Evolutionary conservation across 2,888 invertebrate genomes (phyloP), one percentile per base, ranked within the genome.

Genomic region (Formica aserva): DNA sequence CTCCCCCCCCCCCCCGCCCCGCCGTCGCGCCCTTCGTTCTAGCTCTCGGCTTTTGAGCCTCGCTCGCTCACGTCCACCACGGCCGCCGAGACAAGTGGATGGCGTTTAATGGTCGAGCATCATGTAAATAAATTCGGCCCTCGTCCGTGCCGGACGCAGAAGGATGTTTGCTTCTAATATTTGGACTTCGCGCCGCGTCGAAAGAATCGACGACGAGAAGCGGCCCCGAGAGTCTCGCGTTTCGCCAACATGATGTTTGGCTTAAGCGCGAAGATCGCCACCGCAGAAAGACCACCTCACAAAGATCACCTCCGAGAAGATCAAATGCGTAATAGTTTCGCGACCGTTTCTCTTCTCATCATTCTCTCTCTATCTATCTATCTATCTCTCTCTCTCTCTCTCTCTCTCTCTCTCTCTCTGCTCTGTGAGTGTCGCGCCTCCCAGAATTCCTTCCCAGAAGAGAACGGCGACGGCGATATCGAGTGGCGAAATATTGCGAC

Each of bases 71-170:
- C 65, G 45, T 52, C 60, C 32, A 32, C 38, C 22, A 22, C 38
- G 38, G 8, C 32, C 38, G 38, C 57, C 76, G 60, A 85, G 87
- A 89, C 90, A 85, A 89, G 89, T 90, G 90, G 87, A 90, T 85
- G 85, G 83, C 85, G 89, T 87, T 90, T 89, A 87, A 89, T 89
- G 89, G 76, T 89, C 83, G 85, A 90, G 86, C 84, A 82, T 83
- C 89, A 74, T 85, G 89, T 88, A 87, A 90, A 90, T 90, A 90
- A 90, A 90, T 90, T 90, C 86, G 66, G 83, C 41, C 87, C 60
- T 77, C 82, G 71, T 72, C 67, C 13, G 38, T 3, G 60, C 75
- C 69, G 84, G 74, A 60, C 67, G 67, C 32, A 32, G 63, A 71
- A 72, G 85, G 82, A 67, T 86, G 87, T 89, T 89, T 88, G 90